Conservation (phyloP, 2,113 vertebrate species). For the Struthio camelus region DNA sequence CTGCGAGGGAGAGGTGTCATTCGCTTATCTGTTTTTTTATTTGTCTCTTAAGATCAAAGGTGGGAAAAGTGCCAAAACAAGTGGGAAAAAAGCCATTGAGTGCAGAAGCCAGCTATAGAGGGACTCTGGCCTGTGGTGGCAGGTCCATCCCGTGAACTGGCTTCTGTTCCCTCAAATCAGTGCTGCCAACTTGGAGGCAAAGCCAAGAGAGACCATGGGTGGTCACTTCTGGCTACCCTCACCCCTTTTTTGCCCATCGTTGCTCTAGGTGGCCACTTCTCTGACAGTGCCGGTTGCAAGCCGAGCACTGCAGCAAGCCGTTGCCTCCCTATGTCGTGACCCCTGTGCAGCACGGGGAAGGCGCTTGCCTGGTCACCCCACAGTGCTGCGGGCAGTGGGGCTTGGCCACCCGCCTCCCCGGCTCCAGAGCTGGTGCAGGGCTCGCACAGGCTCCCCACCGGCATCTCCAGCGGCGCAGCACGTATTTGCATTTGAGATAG, state of each 20-base stretch:
- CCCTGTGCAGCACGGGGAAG: too few species aligned
- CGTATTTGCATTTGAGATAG: background rate
- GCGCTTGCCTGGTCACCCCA: too few species aligned
- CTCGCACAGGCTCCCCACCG: too few species aligned
- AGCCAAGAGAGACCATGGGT: background rate
- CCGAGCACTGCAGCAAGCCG: too few species aligned
- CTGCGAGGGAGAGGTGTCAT: background rate
- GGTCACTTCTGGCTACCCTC: too few species aligned
- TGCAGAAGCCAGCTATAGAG: background rate
- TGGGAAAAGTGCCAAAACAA: background rate
- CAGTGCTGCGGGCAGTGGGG: too few species aligned
- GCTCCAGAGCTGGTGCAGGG: too few species aligned
- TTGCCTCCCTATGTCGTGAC: too few species aligned
- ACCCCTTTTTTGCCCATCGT: background rate
- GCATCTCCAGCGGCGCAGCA: background rate
- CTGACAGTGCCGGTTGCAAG: too few species aligned
- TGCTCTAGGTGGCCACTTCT: background rate
- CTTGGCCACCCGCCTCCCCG: too few species aligned
- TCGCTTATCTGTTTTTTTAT: background rate
- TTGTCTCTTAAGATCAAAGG: constrained; percentile 41
- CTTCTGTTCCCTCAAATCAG: background rate
- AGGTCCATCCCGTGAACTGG: too few species aligned
- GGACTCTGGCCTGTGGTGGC: background rate
- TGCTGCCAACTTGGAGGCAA: background rate
- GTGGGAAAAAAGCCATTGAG: background rate